Conservation (phyloP, 2,797 vertebrate genomes). For the Apodemus agrarius region DNA sequence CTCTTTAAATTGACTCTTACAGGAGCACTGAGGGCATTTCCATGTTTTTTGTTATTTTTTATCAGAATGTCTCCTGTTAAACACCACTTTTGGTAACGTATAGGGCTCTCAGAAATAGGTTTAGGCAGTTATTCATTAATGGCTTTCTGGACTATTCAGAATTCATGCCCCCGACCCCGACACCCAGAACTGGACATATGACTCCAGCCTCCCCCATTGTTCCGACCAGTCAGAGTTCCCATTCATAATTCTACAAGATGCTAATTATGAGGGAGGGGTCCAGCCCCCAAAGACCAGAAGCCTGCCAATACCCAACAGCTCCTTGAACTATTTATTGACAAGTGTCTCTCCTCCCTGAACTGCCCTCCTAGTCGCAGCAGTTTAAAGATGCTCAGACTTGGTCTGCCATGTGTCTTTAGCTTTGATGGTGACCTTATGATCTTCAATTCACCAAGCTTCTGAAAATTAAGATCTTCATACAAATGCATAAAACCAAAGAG, state of each 20-base stretch:
- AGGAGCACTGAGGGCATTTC: background rate
- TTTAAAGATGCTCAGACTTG: slow-evolving; percentile 61
- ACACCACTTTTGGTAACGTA: background rate
- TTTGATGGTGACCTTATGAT: slow-evolving; percentile 25
- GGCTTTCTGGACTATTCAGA: background rate
- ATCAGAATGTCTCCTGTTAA: background rate
- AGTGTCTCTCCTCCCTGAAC: slow-evolving; percentile 9
- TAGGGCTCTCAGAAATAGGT: background rate
- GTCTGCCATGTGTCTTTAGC: slow-evolving; percentile 19
- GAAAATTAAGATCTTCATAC: background rate
- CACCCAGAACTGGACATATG: background rate
- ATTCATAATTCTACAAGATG: background rate
- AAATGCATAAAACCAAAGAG: slow-evolving; percentile 66
- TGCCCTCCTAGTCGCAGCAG: slow-evolving; percentile 47
- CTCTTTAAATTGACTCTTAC: background rate
- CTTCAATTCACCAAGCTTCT: slow-evolving; percentile 16
- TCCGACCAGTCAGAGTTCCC: too few relatives aligned
- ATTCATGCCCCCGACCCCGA: background rate
- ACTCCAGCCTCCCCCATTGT: background rate
- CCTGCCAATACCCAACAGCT: background rate
- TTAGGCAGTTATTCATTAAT: background rate
- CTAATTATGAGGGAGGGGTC: background rate
- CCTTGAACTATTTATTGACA: slow-evolving; percentile 54
- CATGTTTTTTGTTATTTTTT: background rate
- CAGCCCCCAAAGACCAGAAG: background rate